A percentile compares a stretch with the other conserved stretches of the same genome.
Evolutionary conservation across 2,113 vertebrate species (phyloP).

Genomic region (Kryptolebias marmoratus): DNA sequence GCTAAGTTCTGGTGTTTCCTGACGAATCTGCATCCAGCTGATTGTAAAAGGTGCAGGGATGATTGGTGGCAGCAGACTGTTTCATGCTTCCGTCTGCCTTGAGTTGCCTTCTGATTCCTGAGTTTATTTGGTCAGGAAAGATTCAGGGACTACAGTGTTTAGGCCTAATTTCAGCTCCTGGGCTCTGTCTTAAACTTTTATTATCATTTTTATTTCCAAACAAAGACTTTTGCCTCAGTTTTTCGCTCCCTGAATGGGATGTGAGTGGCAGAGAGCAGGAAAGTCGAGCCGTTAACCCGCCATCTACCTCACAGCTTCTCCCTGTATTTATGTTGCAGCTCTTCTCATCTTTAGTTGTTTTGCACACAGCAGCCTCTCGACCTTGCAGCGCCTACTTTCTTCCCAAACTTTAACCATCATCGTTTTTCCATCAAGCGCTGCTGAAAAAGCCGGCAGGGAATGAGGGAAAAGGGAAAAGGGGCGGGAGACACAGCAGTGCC

Average conservation of each 20-base stretch:
- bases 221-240: background rate
- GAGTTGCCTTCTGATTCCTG: background rate
- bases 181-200: background rate
- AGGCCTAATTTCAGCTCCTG: no score
- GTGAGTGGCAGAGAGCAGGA: constrained; percentile 14
- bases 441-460: constrained; percentile 70
- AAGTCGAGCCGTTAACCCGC: constrained; percentile 29
- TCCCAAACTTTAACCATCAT: constrained; percentile 67
- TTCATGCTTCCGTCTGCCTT: constrained; percentile 65
- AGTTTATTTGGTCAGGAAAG: background rate
- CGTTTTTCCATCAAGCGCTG: constrained; percentile 81
- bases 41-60: no score
- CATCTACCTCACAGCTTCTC: constrained; percentile 70
- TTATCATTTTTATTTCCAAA: background rate
- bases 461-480: constrained; percentile 45
- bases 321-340: constrained; percentile 72
- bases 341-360: constrained; percentile 68
- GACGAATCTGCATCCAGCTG: no score
- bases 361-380: constrained; percentile 66
- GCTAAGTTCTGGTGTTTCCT: no score
- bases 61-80: background rate
- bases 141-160: background rate
- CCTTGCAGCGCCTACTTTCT: constrained; percentile 47
- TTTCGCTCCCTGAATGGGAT: background rate
- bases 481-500: constrained; percentile 62